Conservation (phyloP, 2,113 vertebrate genomes). For the Formicarius rufipectus region DNA sequence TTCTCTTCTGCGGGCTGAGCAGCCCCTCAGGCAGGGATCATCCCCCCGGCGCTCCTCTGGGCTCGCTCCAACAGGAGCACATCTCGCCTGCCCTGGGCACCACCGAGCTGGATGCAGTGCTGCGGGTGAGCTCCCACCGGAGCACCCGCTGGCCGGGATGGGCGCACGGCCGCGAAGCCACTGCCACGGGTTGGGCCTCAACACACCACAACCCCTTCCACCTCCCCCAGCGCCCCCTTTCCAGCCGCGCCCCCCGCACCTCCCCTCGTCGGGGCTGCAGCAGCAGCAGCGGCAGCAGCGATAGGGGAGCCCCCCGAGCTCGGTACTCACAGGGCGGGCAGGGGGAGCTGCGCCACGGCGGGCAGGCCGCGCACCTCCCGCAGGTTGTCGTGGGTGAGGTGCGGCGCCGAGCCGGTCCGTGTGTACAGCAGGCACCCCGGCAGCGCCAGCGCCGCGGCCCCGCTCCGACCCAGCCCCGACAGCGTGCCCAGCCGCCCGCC, state of each 20-base stretch:
- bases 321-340: constrained; percentile 82
- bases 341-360: constrained; percentile 81
- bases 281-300: too few species aligned
- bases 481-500: constrained; percentile 84
- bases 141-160: too few species aligned
- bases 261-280: too few species aligned
- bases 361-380: constrained; percentile 78
- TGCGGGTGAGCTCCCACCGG: background rate
- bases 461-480: constrained; percentile 76
- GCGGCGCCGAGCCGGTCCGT: constrained; percentile 84
- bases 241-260: too few species aligned
- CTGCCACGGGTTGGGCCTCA: too few species aligned
- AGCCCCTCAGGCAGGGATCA: background rate
- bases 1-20: background rate
- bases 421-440: constrained; percentile 92
- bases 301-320: too few species aligned
- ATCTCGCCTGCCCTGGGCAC: too few species aligned
- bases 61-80: too few species aligned
- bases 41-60: background rate
- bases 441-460: constrained; percentile 75
- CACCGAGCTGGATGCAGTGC: background rate
- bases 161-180: too few species aligned
- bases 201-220: too few species aligned
- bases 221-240: too few species aligned
- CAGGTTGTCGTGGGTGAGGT: constrained; percentile 88